These are phyloP conservation scores for Euschistus heros DNA, from an alignment of 1,140 invertebrate genomes.

Conservation along the genomic window DNA sequence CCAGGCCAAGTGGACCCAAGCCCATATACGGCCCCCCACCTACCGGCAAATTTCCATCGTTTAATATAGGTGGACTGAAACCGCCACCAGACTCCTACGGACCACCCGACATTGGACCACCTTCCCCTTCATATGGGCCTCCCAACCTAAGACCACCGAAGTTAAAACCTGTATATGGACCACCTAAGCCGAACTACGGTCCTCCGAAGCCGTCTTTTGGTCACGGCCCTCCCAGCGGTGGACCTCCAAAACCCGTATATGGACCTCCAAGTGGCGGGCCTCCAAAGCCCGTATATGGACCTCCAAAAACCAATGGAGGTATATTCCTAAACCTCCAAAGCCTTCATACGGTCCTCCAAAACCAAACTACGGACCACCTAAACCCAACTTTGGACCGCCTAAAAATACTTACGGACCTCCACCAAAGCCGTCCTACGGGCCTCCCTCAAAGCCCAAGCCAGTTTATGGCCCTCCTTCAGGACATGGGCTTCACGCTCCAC, in stretches of 20 bases:
- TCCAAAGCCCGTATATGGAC: slow-evolving; percentile 30
- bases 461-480: slow-evolving; percentile 34
- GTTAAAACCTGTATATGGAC: slow-evolving; percentile 28
- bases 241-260: slow-evolving; percentile 28
- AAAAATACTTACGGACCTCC: slow-evolving; percentile 21
- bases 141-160: slow-evolving; percentile 24
- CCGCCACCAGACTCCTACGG: not conserved
- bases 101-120: slow-evolving; percentile 20
- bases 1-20: too few species aligned
- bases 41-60: not conserved
- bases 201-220: slow-evolving; percentile 26
- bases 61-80: not conserved
- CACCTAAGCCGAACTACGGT: slow-evolving; percentile 29
- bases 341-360: not conserved
- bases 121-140: slow-evolving; percentile 13
- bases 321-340: not conserved
- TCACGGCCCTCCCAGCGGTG: slow-evolving; percentile 14
- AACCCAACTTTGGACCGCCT: slow-evolving; percentile 32
- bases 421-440: slow-evolving; percentile 34
- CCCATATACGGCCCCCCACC: too few species aligned
- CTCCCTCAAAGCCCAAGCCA: slow-evolving; percentile 35
- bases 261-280: too few species aligned
- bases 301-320: slow-evolving; percentile 27
- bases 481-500: slow-evolving; percentile 33
- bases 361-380: slow-evolving; percentile 29